These are phyloP conservation scores for Oscarella lobularis DNA, from an alignment of 37 sponge, comb jelly and placozoan species.

Conservation along the genomic window DNA sequence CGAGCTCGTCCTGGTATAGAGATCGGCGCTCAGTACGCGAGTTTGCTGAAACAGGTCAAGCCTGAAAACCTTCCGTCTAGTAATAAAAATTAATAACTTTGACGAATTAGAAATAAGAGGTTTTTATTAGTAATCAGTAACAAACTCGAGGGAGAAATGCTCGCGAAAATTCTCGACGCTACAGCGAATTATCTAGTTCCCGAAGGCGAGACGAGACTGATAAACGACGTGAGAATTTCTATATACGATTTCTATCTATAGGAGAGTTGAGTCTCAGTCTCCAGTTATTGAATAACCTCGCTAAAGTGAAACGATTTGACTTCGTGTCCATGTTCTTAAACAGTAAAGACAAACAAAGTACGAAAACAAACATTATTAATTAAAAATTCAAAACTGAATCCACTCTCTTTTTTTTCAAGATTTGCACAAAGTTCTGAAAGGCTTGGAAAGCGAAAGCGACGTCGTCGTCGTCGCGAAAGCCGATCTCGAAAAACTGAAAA, in stretches of 20 bases:
- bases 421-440: too few species aligned
- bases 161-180: constrained; percentile 27
- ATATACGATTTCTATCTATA: neutral
- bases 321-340: constrained; percentile 28
- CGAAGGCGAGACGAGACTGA: constrained; percentile 11
- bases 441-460: too few species aligned
- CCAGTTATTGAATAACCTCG: constrained; percentile 19
- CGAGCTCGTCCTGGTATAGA: constrained; percentile 13
- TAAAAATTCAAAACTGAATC: too few species aligned
- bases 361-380: too few species aligned
- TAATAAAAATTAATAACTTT: too few species aligned
- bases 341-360: neutral
- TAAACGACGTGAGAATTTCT: neutral
- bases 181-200: constrained; percentile 23
- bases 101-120: neutral
- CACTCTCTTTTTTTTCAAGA: too few species aligned
- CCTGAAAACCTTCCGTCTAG: constrained; percentile 28
- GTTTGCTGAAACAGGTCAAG: constrained; percentile 23
- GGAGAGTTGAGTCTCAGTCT: constrained; percentile 1
- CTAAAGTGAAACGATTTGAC: constrained; percentile 34
- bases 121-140: constrained; percentile 32
- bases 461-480: too few species aligned
- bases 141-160: constrained; percentile 47
- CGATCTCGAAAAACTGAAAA: too few species aligned
- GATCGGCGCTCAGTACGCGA: constrained; percentile 21